Base-by-base conservation (phyloP, 92 coral and sea anemone genomes). In the Epizoanthus fatuus region DNA sequence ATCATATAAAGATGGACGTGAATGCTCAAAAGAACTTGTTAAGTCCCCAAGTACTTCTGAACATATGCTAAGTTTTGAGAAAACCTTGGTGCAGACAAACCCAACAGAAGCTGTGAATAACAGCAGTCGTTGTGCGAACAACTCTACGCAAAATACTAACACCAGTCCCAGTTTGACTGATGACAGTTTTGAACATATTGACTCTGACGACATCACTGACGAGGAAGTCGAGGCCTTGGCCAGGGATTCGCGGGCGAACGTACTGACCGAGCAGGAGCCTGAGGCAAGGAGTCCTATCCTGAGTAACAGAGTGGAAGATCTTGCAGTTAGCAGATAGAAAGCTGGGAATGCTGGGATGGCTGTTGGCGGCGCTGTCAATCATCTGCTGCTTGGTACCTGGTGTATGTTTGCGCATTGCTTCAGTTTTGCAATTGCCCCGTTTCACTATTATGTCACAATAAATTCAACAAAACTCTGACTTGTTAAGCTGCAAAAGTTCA, bases 141-240 rank as follows among this genome's bases (percentile, higher is more conserved):
- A 69, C 54, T 4, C 63, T 9, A 22, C 16, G 16, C 65, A 81
- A 65, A 63, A 81, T 9, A 4, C 20, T 16, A 66, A 67, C 76
- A 64, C 80, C 45, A 68, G 87, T 75, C 83, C 91, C 39, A 92
- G 93, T 57, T 81, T 90, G n/a, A 91, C 91, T 16, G 99, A 96
- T 82, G 98, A 97, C 84, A 97, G 99, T 84, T 97, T 90, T 80
- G 99, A 97, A 86, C 98, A 97, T 67, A 90, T 97, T 35, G 94
- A 90, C 40, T 74, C 90, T 42, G 92, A 90, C 40, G 98, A 96
- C 37, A 87, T 92, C 55, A 95, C 99, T 4, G 99, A 97, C 59
- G 98, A 95, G 54, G 99, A 97, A 52, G 91, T 94, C 29, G 99
- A 91, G 58, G 94, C 96, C 19, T 68, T 94, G 83, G 90, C 88